These are phyloP conservation scores for Aleiodes leptofemur DNA, from an alignment of 2,888 invertebrate genomes.

Conservation along the genomic window DNA sequence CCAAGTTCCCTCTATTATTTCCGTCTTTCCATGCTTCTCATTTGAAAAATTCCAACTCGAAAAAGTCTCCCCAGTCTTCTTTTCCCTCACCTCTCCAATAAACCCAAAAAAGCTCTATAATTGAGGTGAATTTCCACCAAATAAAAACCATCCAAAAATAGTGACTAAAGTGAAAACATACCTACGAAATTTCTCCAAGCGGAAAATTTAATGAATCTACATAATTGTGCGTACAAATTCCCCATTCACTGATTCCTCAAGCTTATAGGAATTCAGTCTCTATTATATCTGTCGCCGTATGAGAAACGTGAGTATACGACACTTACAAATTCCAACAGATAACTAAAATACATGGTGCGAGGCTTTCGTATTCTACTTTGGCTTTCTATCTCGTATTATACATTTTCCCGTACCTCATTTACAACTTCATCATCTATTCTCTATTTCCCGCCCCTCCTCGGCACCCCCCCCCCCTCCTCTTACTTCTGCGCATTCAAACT, in stretches of 20 bases:
- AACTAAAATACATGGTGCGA: neutral
- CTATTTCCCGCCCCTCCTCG: constrained; percentile 11
- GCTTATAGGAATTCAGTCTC: constrained; percentile 12
- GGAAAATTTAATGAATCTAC: constrained; percentile 59
- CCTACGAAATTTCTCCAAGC: constrained; percentile 11
- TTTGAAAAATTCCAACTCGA: no score
- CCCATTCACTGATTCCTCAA: constrained; percentile 55
- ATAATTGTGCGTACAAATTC: constrained; percentile 69
- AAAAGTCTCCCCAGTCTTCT: no score
- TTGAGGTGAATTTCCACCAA: no score
- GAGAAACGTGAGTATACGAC: neutral
- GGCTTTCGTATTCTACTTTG: no score
- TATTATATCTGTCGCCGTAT: neutral
- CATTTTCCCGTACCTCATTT: constrained; percentile 19
- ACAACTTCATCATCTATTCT: constrained; percentile 26
- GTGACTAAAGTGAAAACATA: no score
- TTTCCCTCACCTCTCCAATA: no score
- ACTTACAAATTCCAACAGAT: constrained; percentile 5
- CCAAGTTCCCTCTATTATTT: no score
- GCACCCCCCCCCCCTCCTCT: no score
- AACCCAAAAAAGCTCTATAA: no score
- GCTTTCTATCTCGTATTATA: constrained; percentile 3
- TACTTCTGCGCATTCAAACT: no score
- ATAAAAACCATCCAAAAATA: no score
- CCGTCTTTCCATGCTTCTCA: no score